Conservation (phyloP, 2,113 vertebrate genomes). For the Grammomys surdaster region DNA sequence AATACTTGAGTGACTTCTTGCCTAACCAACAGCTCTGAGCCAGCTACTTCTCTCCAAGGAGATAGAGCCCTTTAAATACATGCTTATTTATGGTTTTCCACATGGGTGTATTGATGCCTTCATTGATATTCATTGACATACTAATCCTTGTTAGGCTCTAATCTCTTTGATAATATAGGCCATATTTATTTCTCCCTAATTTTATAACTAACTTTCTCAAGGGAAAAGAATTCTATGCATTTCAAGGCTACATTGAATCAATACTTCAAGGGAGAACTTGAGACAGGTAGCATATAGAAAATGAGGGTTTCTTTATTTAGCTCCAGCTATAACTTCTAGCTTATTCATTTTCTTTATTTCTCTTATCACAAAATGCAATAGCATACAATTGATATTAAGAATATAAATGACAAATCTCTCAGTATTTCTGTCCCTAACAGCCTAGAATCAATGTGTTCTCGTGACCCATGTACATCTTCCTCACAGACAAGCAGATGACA, state of each 20-base stretch:
- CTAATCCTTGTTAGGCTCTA: conserved; percentile 44
- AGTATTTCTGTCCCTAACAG: conserved; percentile 23
- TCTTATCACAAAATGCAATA: conserved; percentile 44
- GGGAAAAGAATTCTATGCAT: conserved; percentile 8
- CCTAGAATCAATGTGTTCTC: background rate
- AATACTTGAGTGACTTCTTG: background rate
- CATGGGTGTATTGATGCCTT: conserved; percentile 14
- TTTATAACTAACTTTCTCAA: conserved; percentile 50
- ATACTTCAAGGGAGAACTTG: conserved; percentile 45
- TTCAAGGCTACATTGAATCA: conserved; percentile 56
- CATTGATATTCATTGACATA: conserved; percentile 28
- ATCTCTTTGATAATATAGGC: conserved; percentile 34
- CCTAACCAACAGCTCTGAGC: background rate
- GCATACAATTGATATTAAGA: conserved; percentile 34
- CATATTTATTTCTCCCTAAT: conserved; percentile 47
- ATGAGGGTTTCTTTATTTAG: conserved; percentile 24
- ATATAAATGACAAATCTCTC: conserved; percentile 28
- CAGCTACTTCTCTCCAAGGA: background rate
- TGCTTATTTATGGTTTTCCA: background rate
- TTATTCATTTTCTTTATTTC: conserved; percentile 48
- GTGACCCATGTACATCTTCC: background rate
- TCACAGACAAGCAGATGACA: conserved; percentile 17
- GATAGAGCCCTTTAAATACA: background rate
- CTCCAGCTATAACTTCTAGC: conserved; percentile 31
- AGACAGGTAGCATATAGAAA: conserved; percentile 39